Base-by-base conservation (phyloP, 2,113 vertebrate species). In the Acanthisitta chloris region DNA sequence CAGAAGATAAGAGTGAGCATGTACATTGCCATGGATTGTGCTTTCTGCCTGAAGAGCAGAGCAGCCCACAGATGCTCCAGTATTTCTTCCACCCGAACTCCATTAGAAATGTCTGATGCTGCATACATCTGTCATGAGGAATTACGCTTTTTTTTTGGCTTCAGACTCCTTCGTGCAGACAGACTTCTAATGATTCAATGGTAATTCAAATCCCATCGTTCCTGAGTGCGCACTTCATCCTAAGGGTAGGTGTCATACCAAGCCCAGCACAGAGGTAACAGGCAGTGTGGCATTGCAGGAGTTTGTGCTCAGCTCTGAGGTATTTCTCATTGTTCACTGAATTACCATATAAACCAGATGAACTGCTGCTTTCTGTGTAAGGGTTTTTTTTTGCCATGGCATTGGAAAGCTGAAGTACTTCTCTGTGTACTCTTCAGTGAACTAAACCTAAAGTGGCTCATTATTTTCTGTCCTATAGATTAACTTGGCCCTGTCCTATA, bases 1-100 rank as follows among this genome's bases (percentile, higher is more conserved):
- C 92, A 92, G 85, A 94, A 96, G 92, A 94, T 66, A 94, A 69
- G 43, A 73, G 90, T 40, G 74, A 71, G 88, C 79, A 64, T 62
- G 51, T 51, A n/a, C 0, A 11, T 79, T 93, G 87, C 92, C 31
- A 7, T 38, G 85, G 79, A 64, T 71, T 83, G 64, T 71, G 36
- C 79, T 83, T 82, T 80, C 85, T 83, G 92, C 92, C 64, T 77
- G 82, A 73, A 83, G 55, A 92, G 76, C 85, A 58, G 88, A 94
- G 79, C 88, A 92, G 72, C 59, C n/a, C 0, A 0, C 96, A 96
- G 90, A 95, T 93, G 92, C 90, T 95, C 59, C 43, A 8, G 43
- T 45, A 71, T 93, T 92, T 94, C 66, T 92, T 81, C 62, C 58
- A 77, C 69, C 34, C 20, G 0, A 66, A 57, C 74, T 87, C 84